Percentiles rank a stretch among this genome's conserved stretches.
Conservation (phyloP, 2,888 invertebrate genomes). For the Lypha dubia region DNA sequence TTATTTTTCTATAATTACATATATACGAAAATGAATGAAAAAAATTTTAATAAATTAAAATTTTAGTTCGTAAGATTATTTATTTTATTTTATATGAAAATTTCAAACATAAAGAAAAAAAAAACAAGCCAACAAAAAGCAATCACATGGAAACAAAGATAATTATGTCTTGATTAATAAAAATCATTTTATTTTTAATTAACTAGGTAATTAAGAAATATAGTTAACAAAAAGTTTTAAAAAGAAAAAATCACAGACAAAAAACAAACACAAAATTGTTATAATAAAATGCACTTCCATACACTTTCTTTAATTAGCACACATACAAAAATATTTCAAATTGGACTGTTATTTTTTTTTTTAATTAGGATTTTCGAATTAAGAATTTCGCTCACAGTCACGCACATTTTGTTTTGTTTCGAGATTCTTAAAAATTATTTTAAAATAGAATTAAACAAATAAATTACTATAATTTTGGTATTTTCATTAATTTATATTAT, state of each 20-base stretch:
- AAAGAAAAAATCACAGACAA: neutral
- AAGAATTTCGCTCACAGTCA: conserved; percentile 45
- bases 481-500: conserved; percentile 10
- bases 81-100: conserved; percentile 64
- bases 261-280: conserved; percentile 13
- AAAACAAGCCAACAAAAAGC: conserved; percentile 41
- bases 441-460: neutral
- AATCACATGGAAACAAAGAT: conserved; percentile 33
- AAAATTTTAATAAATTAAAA: conserved; percentile 59
- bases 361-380: conserved; percentile 32
- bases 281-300: neutral
- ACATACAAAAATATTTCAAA: conserved; percentile 16
- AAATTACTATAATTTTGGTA: conserved; percentile 10
- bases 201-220: conserved; percentile 6
- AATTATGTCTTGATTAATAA: neutral
- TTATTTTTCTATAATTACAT: neutral
- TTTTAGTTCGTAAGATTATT: conserved; percentile 67
- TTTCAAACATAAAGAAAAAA: conserved; percentile 37
- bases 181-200: neutral
- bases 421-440: conserved; percentile 2
- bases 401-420: conserved; percentile 41
- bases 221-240: neutral
- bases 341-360: conserved; percentile 19
- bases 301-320: neutral
- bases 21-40: conserved; percentile 9